These are phyloP conservation scores for Drosophila imparisetae DNA, from an alignment of 2,888 invertebrate genomes.

Conservation along the genomic window DNA sequence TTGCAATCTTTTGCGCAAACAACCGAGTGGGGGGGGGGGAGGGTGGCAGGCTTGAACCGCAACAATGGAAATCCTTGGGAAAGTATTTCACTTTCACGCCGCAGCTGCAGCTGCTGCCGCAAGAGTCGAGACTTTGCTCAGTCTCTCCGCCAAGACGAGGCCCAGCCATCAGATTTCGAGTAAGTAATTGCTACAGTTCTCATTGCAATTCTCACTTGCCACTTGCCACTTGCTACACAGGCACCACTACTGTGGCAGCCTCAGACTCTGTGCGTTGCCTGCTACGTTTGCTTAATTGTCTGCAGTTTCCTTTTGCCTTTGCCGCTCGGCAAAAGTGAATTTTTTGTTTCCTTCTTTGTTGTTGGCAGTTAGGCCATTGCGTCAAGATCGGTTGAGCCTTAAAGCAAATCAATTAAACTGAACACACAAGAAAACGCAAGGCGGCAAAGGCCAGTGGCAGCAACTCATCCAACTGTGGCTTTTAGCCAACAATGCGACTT, in stretches of 20 bases:
- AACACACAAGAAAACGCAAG: conserved; percentile 53
- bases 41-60: conserved; percentile 48
- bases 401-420: conserved; percentile 75
- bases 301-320: conserved; percentile 68
- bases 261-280: conserved; percentile 1
- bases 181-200: conserved; percentile 76
- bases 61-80: conserved; percentile 73
- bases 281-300: conserved; percentile 69
- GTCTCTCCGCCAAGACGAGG: conserved; percentile 23
- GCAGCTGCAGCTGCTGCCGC: conserved; percentile 52
- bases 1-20: conserved; percentile 53
- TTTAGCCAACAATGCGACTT: conserved; percentile 15
- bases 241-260: neutral
- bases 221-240: conserved; percentile 25
- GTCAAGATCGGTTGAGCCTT: conserved; percentile 57
- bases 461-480: conserved; percentile 30
- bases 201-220: conserved; percentile 37
- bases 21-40: conserved; percentile 4
- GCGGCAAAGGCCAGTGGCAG: conserved; percentile 23
- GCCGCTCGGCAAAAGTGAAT: conserved; percentile 34
- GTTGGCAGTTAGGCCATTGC: conserved; percentile 29
- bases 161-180: conserved; percentile 64
- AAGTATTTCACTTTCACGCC: conserved; percentile 75
- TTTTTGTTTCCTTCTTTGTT: conserved; percentile 17
- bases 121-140: conserved; percentile 54